Evolutionary conservation across 2,797 vertebrate species (phyloP).

Genomic region (Leucoraja ocellata): DNA sequence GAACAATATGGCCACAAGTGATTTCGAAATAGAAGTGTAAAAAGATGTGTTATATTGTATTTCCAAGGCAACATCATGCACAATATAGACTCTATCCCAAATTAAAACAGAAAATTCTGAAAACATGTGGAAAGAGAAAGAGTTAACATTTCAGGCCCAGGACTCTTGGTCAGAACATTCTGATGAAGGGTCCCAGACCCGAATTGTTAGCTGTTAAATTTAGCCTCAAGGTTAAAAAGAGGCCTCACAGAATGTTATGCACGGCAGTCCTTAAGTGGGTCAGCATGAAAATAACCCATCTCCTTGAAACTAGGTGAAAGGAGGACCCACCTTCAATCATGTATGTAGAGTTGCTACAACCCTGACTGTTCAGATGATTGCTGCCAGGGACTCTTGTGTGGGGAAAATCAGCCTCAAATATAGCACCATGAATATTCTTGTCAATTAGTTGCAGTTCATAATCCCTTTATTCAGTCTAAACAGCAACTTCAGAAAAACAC

Average conservation of each 20-base stretch:
- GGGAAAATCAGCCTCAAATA: not conserved
- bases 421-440: not conserved
- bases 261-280: not conserved
- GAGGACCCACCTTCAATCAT: not conserved
- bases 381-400: not conserved
- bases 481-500: not conserved
- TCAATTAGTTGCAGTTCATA: not conserved
- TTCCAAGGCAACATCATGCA: not conserved
- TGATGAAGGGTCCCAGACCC: too few species aligned
- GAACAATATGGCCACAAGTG: not conserved
- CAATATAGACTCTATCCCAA: not conserved
- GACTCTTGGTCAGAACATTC: too few species aligned
- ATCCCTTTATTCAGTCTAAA: not conserved
- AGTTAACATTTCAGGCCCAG: too few species aligned
- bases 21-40: not conserved
- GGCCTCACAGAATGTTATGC: not conserved
- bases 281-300: not conserved
- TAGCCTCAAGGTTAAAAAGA: not conserved
- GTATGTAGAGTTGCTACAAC: too few species aligned
- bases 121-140: too few species aligned
- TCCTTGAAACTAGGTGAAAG: not conserved
- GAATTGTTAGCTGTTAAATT: not conserved
- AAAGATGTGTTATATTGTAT: not conserved
- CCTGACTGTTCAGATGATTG: not conserved
- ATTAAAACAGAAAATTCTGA: too few species aligned